Base-by-base conservation (phyloP, 2,797 vertebrate genomes). In the Myiothlypis chrysogaster region DNA sequence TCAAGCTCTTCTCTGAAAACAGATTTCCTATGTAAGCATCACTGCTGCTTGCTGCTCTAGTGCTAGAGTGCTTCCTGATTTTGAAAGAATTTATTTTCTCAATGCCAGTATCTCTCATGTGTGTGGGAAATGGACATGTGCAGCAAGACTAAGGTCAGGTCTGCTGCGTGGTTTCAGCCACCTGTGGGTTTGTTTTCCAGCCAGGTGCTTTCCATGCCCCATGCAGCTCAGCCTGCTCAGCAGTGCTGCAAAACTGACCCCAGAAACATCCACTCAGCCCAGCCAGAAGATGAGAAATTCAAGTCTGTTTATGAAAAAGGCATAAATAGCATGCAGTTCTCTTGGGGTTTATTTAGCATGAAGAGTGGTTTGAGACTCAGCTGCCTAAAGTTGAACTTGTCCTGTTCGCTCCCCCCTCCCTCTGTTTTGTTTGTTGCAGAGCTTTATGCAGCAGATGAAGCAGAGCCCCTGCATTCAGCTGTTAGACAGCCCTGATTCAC, bases 271-370 rank as follows among this genome's bases (percentile, higher is more conserved):
- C 46, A 60, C 64, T 46, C 37, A 61, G 43, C 18, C 70, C 79
- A 89, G 57, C 14, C 55, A 88, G 61, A 66, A 73, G 46, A 75
- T 44, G 50, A 86, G 57, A 92, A 83, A 72, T 69, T 61, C 15
- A 64, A 83, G 21, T 24, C 41, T 90, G 35, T 86, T 94, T 86
- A 83, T 91, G 57, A 88, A 88, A 75, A 53, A 37, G 20, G 53
- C 53, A 90, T 87, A 87, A 95, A 92, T 77, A 91, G 60, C 27
- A 17, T 35, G 7, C 25, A 17, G 37, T 68, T 85, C 79, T 70
- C 69, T 59, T 70, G 41, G 16, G 60, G 52, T 91, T 87, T 79
- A 22, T 57, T 81, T 68, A 78, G 61, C 35, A 6, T 46, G 35
- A 70, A 49, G 50, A 70, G 21, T 57, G 69, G 53, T 64, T 78